Evolutionary conservation across 35 echinoderm and acorn worm genomes (phyloP), one percentile per base, ranked within the genome.

Genomic region (Ophiothrix spiculata): DNA sequence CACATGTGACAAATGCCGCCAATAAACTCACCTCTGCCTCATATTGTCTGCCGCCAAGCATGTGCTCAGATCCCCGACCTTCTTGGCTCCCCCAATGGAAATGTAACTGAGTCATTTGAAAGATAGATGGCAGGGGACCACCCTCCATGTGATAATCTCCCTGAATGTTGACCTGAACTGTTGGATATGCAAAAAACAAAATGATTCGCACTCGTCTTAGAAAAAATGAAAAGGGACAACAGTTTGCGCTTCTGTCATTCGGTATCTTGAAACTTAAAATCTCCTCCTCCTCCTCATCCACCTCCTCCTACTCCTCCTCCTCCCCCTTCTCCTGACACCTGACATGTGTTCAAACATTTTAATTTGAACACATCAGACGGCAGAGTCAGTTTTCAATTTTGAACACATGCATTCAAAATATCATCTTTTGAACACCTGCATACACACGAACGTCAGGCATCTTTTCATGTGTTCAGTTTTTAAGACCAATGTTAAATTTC

Each of bases 31-130:
- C 95, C 95, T 98, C 95, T 10, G 86, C 91, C 14, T 84, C 14
- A 34, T 86, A 98, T 14, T 33, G 35, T 4, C 36, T 76, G 1
- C 85, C 81, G 45, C 93, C 83, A 14, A 98, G 1, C 10, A 17
- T 75, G 60, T 98, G 95, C 77, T 98, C 95, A 0, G 95, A 98
- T 39, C 95, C 95, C 77, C 37, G 79, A 29, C 3, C 23, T 32
- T 87, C 81, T 1, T n/a, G 35, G 25, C 77, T 91, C 21, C 91
- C 91, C 95, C 95, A 98, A 36, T 98, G 95, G 54, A 93, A 93
- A 39, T 98, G 95, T 56, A 98, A 91, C 69, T 98, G 95, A 28
- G 41, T 79, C 0, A 81, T 81, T 46, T 85, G 88, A 81, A 93
- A 98, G 3, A 39, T 63, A 13, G 79, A 37, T 0, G 40, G 2